A percentile compares a stretch with the other conserved stretches of the same genome.
These are phyloP conservation scores for Ictidomys tridecemlineatus DNA, from an alignment of 2,113 vertebrate genomes.

Conservation along the genomic window DNA sequence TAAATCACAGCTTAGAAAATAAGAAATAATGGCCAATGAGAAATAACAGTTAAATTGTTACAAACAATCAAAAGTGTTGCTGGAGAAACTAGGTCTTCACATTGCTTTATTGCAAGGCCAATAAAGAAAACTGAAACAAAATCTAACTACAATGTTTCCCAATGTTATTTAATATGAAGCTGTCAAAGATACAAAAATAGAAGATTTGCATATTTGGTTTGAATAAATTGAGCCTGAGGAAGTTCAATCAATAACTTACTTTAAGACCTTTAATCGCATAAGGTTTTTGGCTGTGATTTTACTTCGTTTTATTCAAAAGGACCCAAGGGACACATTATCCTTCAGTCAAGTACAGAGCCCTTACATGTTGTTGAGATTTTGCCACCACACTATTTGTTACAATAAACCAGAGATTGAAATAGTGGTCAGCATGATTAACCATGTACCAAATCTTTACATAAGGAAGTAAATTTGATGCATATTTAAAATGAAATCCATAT, in stretches of 20 bases:
- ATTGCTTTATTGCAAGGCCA: background rate
- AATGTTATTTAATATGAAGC: constrained; percentile 1
- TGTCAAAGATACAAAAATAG: background rate
- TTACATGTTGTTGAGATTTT: constrained; percentile 27
- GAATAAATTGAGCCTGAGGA: background rate
- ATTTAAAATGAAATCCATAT: constrained; percentile 20
- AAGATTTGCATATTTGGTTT: constrained; percentile 52
- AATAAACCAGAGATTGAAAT: constrained; percentile 50
- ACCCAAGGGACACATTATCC: constrained; percentile 65
- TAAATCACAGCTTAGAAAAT: constrained; percentile 54
- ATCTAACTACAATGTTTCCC: background rate
- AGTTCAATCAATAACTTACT: constrained; percentile 19
- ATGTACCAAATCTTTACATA: background rate
- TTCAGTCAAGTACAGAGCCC: constrained; percentile 59
- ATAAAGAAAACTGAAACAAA: background rate
- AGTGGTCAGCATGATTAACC: background rate
- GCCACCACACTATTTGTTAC: constrained; percentile 22
- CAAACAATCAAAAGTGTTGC: background rate
- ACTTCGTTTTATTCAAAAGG: constrained; percentile 67
- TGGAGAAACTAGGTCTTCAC: constrained; percentile 12
- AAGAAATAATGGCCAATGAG: constrained; percentile 36
- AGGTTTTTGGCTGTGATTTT: constrained; percentile 58
- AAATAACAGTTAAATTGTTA: constrained; percentile 58
- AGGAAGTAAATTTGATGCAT: constrained; percentile 17
- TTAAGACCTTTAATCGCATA: constrained; percentile 41